Conservation (phyloP, 2,888 invertebrate genomes). For the Didymodactylos carnosus region DNA sequence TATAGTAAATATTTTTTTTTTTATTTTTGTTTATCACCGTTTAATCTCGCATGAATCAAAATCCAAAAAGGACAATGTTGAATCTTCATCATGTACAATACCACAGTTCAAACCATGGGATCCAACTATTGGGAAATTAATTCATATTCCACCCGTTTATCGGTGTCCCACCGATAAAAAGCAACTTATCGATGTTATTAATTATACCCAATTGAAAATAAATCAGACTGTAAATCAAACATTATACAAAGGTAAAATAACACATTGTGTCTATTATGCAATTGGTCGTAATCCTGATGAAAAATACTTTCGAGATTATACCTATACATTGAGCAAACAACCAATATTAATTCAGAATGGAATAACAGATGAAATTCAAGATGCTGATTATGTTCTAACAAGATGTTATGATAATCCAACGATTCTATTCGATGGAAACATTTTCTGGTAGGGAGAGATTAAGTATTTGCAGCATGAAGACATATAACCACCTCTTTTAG, state of each 20-base stretch:
- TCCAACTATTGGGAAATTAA: neutral
- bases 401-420: neutral
- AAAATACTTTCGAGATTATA: neutral
- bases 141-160: neutral
- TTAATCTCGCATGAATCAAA: neutral
- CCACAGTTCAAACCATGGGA: conserved; percentile 4
- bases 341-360: neutral
- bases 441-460: neutral
- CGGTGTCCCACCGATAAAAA: conserved; percentile 1
- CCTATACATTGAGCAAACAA: neutral
- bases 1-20: neutral
- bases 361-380: neutral
- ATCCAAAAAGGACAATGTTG: too few relatives aligned
- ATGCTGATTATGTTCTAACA: neutral
- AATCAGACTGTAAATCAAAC: conserved; percentile 8
- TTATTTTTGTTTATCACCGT: neutral
- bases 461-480: too few relatives aligned
- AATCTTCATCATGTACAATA: neutral
- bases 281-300: conserved; percentile 3
- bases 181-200: neutral
- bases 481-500: neutral
- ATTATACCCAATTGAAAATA: neutral
- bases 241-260: neutral
- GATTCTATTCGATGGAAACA: neutral
- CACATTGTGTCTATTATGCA: neutral